Evolutionary conservation across 2,888 invertebrate genomes (phyloP).

Genomic region (Listrodromus nycthemerus): DNA sequence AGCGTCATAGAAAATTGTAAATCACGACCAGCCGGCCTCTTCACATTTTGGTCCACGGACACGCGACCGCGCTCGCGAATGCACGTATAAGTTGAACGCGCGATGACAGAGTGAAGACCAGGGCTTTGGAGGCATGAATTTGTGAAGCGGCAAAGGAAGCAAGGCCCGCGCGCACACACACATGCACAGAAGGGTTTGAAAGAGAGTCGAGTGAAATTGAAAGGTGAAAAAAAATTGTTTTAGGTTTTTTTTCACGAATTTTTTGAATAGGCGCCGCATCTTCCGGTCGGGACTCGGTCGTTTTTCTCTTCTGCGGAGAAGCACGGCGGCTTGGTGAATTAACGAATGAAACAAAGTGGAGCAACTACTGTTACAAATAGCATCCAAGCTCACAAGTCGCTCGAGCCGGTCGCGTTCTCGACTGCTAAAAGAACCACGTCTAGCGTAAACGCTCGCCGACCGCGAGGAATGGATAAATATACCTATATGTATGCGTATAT

Average conservation of each 20-base stretch:
- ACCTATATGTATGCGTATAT: not conserved
- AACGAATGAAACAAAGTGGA: not conserved
- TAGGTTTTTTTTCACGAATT: constrained; percentile 12
- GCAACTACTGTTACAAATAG: constrained; percentile 7
- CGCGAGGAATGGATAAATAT: not conserved
- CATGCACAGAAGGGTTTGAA: not conserved
- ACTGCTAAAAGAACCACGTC: constrained; percentile 24
- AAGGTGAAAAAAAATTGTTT: constrained; percentile 34
- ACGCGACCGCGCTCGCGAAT: constrained; percentile 10
- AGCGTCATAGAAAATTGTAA: constrained; percentile 34
- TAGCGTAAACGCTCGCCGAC: constrained; percentile 5
- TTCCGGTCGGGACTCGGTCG: constrained; percentile 13
- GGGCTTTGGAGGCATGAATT: constrained; percentile 18
- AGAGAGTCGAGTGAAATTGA: constrained; percentile 25
- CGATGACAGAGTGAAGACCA: constrained; percentile 5
- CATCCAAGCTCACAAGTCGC: constrained; percentile 1
- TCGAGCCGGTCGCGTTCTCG: not conserved
- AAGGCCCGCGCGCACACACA: not conserved
- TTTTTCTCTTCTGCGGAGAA: constrained; percentile 10
- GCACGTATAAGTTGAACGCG: constrained; percentile 6
- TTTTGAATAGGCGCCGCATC: constrained; percentile 39
- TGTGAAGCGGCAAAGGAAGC: constrained; percentile 15
- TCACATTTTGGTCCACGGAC: constrained; percentile 15
- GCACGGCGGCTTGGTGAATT: constrained; percentile 1
- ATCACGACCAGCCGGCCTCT: constrained; percentile 13